A percentile compares a stretch with the other conserved stretches of the same genome.
Conservation (phyloP, 2,888 invertebrate genomes). For the Hypolimnas misippus region DNA sequence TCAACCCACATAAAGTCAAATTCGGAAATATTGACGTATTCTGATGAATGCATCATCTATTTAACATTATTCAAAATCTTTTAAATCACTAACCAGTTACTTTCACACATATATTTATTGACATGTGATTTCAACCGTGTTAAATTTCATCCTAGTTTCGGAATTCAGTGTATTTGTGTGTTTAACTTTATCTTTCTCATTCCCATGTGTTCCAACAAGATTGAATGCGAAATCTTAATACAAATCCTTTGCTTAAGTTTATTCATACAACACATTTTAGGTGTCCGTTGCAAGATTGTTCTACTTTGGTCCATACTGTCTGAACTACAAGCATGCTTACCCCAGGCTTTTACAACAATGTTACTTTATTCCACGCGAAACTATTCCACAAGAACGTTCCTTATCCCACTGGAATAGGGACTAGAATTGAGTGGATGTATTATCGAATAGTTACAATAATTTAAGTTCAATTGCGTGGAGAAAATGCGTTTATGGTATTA, state of each 20-base stretch:
- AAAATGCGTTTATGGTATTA: slow-evolving; percentile 16
- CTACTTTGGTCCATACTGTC: not conserved
- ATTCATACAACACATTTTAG: not conserved
- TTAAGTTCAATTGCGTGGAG: slow-evolving; percentile 14
- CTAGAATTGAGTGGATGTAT: not conserved
- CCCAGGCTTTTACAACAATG: slow-evolving; percentile 9
- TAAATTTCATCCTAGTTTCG: no score
- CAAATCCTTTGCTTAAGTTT: not conserved
- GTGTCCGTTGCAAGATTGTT: slow-evolving; percentile 4
- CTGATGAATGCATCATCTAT: no score
- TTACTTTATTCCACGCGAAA: slow-evolving; percentile 2
- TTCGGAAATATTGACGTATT: no score
- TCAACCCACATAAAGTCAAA: no score
- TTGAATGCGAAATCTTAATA: no score
- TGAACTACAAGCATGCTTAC: slow-evolving; percentile 9
- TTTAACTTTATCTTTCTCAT: no score
- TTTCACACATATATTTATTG: no score
- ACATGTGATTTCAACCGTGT: no score
- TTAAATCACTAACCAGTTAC: no score
- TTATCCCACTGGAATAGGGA: not conserved
- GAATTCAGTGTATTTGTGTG: no score
- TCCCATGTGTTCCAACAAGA: not conserved
- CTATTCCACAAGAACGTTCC: not conserved
- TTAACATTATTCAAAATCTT: no score
- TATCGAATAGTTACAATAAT: not conserved